A percentile compares a stretch with the other conserved stretches of the same genome.
Conservation (phyloP, 2,797 vertebrate species). For the Rhynchotus rufescens region DNA sequence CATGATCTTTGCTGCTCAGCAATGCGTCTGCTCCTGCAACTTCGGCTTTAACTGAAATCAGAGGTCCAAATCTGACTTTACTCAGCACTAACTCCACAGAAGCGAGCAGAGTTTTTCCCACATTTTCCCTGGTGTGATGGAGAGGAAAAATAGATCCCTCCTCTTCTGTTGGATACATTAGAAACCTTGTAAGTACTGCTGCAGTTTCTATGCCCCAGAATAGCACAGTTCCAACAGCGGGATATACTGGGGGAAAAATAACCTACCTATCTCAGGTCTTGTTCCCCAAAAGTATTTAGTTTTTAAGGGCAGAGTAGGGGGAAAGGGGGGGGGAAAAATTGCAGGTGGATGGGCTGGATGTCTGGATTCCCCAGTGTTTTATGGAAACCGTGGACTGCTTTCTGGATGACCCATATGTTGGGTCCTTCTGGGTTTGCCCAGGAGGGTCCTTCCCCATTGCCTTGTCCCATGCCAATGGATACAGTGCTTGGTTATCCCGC, state of each 20-base stretch:
- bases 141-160: not conserved
- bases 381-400: not conserved
- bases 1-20: constrained; percentile 13
- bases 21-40: constrained; percentile 60
- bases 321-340: not conserved
- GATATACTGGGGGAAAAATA: not conserved
- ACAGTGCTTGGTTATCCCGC: not conserved
- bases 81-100: not conserved
- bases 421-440: not conserved
- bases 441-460: not conserved
- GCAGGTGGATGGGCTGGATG: accelerated
- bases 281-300: not conserved
- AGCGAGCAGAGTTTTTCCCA: not conserved
- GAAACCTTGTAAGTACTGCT: not conserved
- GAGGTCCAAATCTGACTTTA: constrained; percentile 8
- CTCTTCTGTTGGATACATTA: not conserved
- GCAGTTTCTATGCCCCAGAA: not conserved
- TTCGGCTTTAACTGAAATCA: constrained; percentile 27
- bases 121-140: not conserved
- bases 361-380: not conserved
- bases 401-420: not conserved
- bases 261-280: not conserved
- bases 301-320: accelerated
- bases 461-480: accelerated
- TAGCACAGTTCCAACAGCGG: not conserved